Base-by-base conservation (phyloP, 1,140 invertebrate species). In the Venturia canescens region DNA sequence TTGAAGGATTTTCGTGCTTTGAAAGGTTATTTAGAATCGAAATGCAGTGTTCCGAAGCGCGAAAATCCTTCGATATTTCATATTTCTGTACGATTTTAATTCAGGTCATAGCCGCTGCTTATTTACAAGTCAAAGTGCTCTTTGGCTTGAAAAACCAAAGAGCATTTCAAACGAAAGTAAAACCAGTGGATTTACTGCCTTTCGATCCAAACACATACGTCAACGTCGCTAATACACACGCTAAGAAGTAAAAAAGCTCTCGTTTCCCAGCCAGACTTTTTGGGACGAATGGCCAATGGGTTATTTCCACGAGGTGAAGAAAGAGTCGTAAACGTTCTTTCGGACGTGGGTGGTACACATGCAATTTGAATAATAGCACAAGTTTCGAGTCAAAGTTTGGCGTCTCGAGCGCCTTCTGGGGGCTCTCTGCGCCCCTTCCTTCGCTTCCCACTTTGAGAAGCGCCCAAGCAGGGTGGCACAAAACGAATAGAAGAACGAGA, bases 241-340 rank as follows among this genome's bases (percentile, higher is more conserved):
- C n/a, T 18, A n/a, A 53, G 7, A 53, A 53, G 27, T 1, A 63
- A 18, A 13, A 26, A 63, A 23, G 60, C 23, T 50, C 72, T 76
- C 72, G 48, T 44, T 76, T 76, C n/a, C n/a, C n/a, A 60, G 72
- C 23, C 18, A 48, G 71, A 74, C 60, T 63, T 63, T 63, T 63
- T 26, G 9, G n/a, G 27, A 26, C 3, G n/a, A 13, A 63, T 63
- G 27, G 2, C 60, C 21, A 63, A 53, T 53, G 50, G 50, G 60
- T 63, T 27, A 13, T 13, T 18, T 44, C 34, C n/a, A 38, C n/a
- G 60, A 77, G 31, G 31, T 26, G 44, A 60, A 77, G 60, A 77
- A 63, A 77, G 75, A 77, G 60, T 77, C 75, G 75, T 77, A 77
- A 77, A 77, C 75, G 75, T 77, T 77, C 75, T 63, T 77, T 77